Evolutionary conservation across 2,113 vertebrate genomes (phyloP), one percentile per base, ranked within the genome.

Genomic region (Stomatorhinus ivindoensis): DNA sequence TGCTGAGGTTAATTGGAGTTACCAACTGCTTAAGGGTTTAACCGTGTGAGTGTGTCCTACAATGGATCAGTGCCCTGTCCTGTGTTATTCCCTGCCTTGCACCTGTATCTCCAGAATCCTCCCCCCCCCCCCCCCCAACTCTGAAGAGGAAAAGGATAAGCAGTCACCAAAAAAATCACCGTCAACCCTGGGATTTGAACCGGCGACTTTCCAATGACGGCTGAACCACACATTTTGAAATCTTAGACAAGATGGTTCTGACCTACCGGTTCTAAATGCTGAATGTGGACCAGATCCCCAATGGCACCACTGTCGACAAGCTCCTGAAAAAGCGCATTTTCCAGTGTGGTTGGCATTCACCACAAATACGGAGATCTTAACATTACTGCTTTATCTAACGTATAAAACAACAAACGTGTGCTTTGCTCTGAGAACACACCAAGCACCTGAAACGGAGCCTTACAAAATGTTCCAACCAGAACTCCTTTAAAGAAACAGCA

Each of bases 231-330:
- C 61, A 69, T 65, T 65, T 65, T 65, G n/a, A 11, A 65, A 65
- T 65, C 61, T 65, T 31, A 27, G 3, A n/a, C 47, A 84, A 24
- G 4, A 31, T 35, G 11, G 11, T 86, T 51, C 10, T 47, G 88
- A 87, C 93, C 92, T 94, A 97, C 97, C 11, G 96, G 96, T 90
- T 97, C 97, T 27, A 97, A 39, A 90, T 97, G 97, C 91, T 97
- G 97, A 92, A 97, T 97, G 89, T 97, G 97, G 69, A 95, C 93
- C 89, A 97, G 92, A 83, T 97, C 95, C 3, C 96, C 97, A 24
- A 97, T 91, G 4, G 76, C 93, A 82, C 96, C 95, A 46, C 92
- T 90, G 88, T 96, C 95, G 11, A 97, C 93, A 48, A 97, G 91
- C 89, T 94, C 94, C 96, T 97, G 83, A 10, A 93, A 86, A 31